Conservation (phyloP, 2,113 vertebrate species). For the Picathartes gymnocephalus region DNA sequence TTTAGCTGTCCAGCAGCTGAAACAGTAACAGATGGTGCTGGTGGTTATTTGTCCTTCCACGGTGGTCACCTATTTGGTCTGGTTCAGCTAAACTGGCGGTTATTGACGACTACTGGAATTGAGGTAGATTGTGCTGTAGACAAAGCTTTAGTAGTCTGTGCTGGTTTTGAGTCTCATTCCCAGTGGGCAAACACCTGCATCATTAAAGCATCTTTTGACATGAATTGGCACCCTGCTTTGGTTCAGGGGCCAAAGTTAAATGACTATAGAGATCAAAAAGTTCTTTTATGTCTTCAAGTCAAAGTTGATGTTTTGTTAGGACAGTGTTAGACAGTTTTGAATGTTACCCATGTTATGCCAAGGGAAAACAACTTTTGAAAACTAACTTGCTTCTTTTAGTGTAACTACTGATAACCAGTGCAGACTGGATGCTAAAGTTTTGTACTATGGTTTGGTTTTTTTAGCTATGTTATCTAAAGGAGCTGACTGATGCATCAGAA, state of each 20-base stretch:
- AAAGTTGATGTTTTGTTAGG: background rate
- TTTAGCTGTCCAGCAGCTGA: background rate
- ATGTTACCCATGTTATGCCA: background rate
- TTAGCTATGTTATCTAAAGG: background rate
- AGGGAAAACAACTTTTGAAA: background rate
- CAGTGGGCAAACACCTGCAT: background rate
- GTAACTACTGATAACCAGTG: background rate
- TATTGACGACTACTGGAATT: rapidly evolving
- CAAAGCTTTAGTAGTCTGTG: background rate
- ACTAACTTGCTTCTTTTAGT: background rate
- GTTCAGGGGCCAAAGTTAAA: background rate
- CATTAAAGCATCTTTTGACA: background rate
- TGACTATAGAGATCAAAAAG: background rate
- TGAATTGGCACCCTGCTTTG: background rate
- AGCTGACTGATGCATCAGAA: background rate
- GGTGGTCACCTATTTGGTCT: background rate
- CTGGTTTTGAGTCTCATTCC: background rate
- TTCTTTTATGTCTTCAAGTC: background rate
- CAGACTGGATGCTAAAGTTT: background rate
- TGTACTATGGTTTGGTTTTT: background rate
- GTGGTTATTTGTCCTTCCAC: background rate
- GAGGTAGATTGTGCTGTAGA: background rate
- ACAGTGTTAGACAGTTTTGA: background rate
- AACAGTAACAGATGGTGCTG: background rate
- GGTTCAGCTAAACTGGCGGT: background rate